A percentile compares a stretch with the other conserved stretches of the same genome.
Evolutionary conservation across 2,113 vertebrate species (phyloP).

Genomic region (Dipodomys spectabilis): DNA sequence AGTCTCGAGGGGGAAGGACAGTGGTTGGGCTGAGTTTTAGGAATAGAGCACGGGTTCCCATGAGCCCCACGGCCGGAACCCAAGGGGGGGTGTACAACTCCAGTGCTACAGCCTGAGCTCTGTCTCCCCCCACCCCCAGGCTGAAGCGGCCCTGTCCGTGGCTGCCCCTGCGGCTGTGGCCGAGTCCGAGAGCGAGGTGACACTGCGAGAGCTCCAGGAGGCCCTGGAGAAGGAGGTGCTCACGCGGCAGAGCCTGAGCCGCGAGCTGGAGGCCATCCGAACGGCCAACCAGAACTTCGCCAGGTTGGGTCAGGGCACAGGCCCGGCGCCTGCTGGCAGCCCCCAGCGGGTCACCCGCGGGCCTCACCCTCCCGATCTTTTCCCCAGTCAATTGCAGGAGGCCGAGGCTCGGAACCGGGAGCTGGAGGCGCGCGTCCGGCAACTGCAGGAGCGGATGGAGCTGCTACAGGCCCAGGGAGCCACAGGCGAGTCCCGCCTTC

Average conservation of each 20-base stretch:
- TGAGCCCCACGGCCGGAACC: no score
- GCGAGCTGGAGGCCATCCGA: constrained; percentile 78
- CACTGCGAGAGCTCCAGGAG: constrained; percentile 76
- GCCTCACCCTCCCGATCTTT: not conserved
- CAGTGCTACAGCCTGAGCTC: not conserved
- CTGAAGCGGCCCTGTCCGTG: not conserved
- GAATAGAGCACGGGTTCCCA: not conserved
- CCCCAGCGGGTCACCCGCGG: accelerated
- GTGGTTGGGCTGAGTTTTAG: not conserved
- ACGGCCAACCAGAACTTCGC: constrained; percentile 79
- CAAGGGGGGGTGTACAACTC: not conserved
- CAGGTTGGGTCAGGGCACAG: constrained; percentile 67
- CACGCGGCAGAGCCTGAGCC: constrained; percentile 74
- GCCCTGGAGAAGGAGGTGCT: constrained; percentile 80
- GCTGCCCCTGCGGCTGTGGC: not conserved
- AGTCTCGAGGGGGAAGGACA: not conserved
- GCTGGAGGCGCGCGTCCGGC: constrained; percentile 79
- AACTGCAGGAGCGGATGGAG: constrained; percentile 78
- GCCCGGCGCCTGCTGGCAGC: not conserved
- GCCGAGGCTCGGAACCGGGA: constrained; percentile 80
- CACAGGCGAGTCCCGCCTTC: constrained; percentile 23
- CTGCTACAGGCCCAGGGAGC: constrained; percentile 53
- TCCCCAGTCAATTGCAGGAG: constrained; percentile 77
- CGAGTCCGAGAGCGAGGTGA: not conserved
- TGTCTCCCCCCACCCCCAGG: constrained; percentile 18